A percentile compares a stretch with the other conserved stretches of the same genome.
These are phyloP conservation scores for Zaprionus ornatus DNA, from an alignment of 1,140 invertebrate genomes.

Conservation along the genomic window DNA sequence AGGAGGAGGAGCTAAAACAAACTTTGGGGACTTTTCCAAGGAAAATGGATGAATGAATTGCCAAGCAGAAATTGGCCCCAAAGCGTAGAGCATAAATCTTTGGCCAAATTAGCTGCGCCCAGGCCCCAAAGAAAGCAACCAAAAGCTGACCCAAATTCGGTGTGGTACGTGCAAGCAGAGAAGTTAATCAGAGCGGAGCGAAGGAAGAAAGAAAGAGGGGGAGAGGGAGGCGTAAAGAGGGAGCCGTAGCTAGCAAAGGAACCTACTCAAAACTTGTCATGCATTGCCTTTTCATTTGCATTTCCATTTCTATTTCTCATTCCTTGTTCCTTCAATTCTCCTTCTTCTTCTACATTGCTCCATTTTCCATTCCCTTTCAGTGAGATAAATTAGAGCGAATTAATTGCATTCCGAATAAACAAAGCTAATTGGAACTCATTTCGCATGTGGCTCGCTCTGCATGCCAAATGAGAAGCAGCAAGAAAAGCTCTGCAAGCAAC, in stretches of 20 bases:
- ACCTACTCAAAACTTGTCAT: conserved; percentile 40
- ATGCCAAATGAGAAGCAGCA: conserved; percentile 65
- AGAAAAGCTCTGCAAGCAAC: conserved; percentile 28
- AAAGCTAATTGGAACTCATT: conserved; percentile 81
- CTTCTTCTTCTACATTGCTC: conserved; percentile 6
- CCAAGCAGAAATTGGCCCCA: conserved; percentile 12
- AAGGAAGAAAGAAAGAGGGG: conserved; percentile 32
- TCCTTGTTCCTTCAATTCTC: conserved; percentile 15
- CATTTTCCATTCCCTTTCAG: conserved; percentile 35
- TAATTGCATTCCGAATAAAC: conserved; percentile 81
- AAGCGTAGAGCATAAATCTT: conserved; percentile 56
- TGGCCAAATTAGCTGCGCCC: conserved; percentile 46
- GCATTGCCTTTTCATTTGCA: conserved; percentile 45
- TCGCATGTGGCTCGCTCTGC: conserved; percentile 73
- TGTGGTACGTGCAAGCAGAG: conserved; percentile 33
- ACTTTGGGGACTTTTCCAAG: conserved; percentile 3
- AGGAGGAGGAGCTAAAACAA: conserved; percentile 1
- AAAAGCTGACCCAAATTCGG: conserved; percentile 61
- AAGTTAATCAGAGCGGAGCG: conserved; percentile 39
- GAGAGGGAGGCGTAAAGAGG: background rate
- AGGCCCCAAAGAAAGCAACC: conserved; percentile 3
- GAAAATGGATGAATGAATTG: background rate
- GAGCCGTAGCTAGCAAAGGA: background rate
- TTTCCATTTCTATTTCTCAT: conserved; percentile 59
- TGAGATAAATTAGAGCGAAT: conserved; percentile 81